A percentile compares a stretch with the other conserved stretches of the same genome.
Conservation (phyloP, 2,888 invertebrate genomes). For the Apodemia duryi region DNA sequence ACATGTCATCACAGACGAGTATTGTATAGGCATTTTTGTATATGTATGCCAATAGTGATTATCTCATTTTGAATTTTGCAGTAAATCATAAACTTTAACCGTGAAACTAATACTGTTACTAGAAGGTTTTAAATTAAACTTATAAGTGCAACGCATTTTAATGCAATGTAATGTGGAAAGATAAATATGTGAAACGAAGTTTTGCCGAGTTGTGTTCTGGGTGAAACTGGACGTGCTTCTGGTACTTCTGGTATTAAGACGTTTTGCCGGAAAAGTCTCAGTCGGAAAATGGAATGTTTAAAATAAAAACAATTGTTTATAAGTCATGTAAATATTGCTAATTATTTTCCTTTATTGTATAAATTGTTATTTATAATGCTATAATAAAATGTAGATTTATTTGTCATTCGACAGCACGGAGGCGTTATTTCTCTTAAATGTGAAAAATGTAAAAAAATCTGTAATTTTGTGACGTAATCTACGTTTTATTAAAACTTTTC, state of each 20-base stretch:
- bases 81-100: not conserved
- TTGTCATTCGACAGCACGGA: not conserved
- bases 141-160: too few relatives aligned
- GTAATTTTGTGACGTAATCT: not conserved
- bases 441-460: too few relatives aligned
- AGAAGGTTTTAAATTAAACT: too few relatives aligned
- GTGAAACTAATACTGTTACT: too few relatives aligned
- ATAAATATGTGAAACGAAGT: not conserved
- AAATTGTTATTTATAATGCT: slow-evolving; percentile 3
- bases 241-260: not conserved
- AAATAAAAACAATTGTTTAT: slow-evolving; percentile 26
- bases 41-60: too few relatives aligned
- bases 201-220: not conserved
- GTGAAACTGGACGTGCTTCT: not conserved
- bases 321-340: slow-evolving; percentile 36
- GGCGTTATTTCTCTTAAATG: too few relatives aligned
- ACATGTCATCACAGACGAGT: too few relatives aligned
- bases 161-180: too few relatives aligned
- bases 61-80: too few relatives aligned
- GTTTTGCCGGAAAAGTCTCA: slow-evolving; percentile 6
- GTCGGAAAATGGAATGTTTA: slow-evolving; percentile 7
- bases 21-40: too few relatives aligned
- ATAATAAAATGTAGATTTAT: not conserved
- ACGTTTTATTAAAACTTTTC: not conserved
- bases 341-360: slow-evolving; percentile 2